Base-by-base conservation (phyloP, 1,140 invertebrate species). In the Lysiphlebus fabarum region DNA sequence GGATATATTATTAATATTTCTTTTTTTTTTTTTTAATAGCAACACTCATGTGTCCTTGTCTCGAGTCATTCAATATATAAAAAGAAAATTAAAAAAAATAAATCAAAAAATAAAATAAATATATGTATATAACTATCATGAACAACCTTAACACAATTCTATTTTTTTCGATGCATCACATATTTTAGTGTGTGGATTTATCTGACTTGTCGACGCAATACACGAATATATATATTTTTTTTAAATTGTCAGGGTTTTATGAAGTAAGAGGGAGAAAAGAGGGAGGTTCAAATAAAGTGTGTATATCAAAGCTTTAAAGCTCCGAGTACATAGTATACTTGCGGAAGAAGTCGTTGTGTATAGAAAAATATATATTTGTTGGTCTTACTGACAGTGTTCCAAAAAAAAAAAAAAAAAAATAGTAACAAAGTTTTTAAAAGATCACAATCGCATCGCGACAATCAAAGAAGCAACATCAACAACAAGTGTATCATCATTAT, bases 381-480 rank as follows among this genome's bases (percentile, higher is more conserved):
- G 38, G 50, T 26, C 12, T 40, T 33, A 36, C 50, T 34, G 37
- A 11, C 10, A 12, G 37, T 8, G 37, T 42, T 49, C 50, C 34
- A 45, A 54, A 54, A 44, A 42, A 38, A 43, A 38, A 36, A n/a
- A n/a, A n/a, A n/a, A n/a, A n/a, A n/a, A n/a, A n/a, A n/a, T n/a
- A n/a, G n/a, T 56, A 41, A 10, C 55, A 55, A 55, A 48, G 51
- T 34, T 49, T 49, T 49, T 37, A 0, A 51, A 53, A 59, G 61
- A 65, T 45, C 74, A 79, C 72, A 80, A 77, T 61, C 69, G 68
- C 71, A 72, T 73, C 70, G 77, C 70, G 77, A 80, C 78, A 70
- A 72, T 67, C 74, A 72, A 65, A 76, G 76, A 74, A 72, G 62
- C 56, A 73, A 73, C 71, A 76, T 68, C 71, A 64, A 57, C 66